phyloP scores from a whole-genome alignment of 92 coral and sea anemone species.

The Parazoanthus swiftii region DNA sequence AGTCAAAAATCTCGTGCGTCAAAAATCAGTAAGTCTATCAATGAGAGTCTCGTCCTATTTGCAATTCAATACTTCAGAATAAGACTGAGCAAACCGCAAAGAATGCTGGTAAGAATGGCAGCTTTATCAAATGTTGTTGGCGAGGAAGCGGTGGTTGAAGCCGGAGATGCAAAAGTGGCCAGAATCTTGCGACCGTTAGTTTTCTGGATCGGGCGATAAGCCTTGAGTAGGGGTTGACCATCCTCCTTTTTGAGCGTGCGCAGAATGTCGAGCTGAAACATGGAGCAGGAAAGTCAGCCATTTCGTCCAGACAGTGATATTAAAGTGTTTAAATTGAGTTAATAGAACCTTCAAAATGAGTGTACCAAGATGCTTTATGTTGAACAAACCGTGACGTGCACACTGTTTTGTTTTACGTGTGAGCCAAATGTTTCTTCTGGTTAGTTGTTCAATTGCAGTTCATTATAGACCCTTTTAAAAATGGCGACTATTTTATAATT shows the following conservation, averaged over 20 bases:
- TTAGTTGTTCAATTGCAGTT: too few relatives aligned
- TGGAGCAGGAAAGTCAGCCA: background rate
- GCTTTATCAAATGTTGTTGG: background rate
- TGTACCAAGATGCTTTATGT: too few relatives aligned
- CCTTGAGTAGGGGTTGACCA: slow-evolving; percentile 34
- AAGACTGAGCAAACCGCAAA: slow-evolving; percentile 3
- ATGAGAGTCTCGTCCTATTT: background rate
- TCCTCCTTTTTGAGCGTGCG: slow-evolving; percentile 40
- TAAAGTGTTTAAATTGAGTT: too few relatives aligned
- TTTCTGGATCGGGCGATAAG: slow-evolving; percentile 64
- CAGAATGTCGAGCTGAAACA: slow-evolving; percentile 46
- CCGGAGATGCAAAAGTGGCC: slow-evolving; percentile 36
- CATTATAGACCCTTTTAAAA: too few relatives aligned
- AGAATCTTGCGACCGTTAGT: slow-evolving; percentile 63
- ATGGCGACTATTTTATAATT: too few relatives aligned
- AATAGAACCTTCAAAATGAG: too few relatives aligned
- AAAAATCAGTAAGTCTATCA: too few relatives aligned
- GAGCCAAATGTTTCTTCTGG: too few relatives aligned
- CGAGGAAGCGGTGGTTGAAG: background rate
- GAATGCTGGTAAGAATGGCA: background rate
- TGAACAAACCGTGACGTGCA: too few relatives aligned
- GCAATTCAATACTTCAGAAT: background rate
- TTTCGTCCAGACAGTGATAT: background rate
- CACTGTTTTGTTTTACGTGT: too few relatives aligned
- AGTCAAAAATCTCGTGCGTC: too few relatives aligned